Evolutionary conservation across 2,888 invertebrate genomes (phyloP), one percentile per base, ranked within the genome.

Genomic region (Thumatha senex): DNA sequence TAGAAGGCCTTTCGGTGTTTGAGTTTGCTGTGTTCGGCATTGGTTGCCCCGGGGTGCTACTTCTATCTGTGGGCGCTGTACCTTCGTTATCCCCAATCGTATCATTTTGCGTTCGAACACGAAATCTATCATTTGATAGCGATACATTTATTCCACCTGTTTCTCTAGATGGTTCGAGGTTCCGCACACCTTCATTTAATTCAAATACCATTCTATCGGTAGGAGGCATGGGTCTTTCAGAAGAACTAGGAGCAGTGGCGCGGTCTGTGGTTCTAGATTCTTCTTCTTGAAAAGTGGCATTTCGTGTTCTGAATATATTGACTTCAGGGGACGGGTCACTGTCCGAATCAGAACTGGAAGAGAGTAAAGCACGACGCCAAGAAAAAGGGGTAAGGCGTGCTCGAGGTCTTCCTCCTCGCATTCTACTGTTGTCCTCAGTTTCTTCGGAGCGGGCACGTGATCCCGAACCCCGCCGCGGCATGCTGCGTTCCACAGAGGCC

Each of bases 271-370:
- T 67, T 44, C 75, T 71, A 1, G 71, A 11, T 18, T 75, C 76
- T 11, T 82, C 76, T 63, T 84, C 87, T 40, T 77, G 77, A 60
- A 83, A 86, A 2, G 87, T 83, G 0, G 84, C 71, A 57, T 88
- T 87, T 51, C 84, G 81, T 2, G 89, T 86, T 50, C 90, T 72
- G 48, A 87, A 83, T 55, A 89, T 86, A 61, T 88, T 88, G 1
- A 88, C 84, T 73, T 89, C 88, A 0, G 84, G 75, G 1, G 87
- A 83, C 24, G 80, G 82, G 51, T 89, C 91, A 56, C 82, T 85
- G 48, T 91, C 90, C 0, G 89, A 87, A 56, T 90, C 90, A 10
- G 90, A 89, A 56, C 81, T 86, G 13, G 89, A 84, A 5, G 84
- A 80, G 13, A 85, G 64, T 7, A 85, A 63, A 35, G 81, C 81